These are phyloP conservation scores for Bryconaethiops microstoma DNA, from an alignment of 2,797 vertebrate genomes.

Conservation along the genomic window DNA sequence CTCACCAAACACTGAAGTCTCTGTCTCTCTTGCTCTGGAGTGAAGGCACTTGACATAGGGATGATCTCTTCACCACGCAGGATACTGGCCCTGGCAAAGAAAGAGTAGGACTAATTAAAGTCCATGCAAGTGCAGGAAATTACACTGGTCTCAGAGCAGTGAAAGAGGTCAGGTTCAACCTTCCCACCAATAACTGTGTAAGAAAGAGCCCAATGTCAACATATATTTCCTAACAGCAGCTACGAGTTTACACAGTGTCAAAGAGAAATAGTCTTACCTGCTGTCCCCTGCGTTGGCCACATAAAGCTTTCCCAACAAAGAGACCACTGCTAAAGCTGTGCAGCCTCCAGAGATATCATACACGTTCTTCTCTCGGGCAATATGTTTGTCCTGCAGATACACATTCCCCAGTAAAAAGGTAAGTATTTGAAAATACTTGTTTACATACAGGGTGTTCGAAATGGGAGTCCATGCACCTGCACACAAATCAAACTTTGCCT, in stretches of 20 bases:
- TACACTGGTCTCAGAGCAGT: neutral
- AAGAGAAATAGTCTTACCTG: conserved; percentile 78
- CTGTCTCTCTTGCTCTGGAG: conserved; percentile 94
- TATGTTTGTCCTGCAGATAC: conserved; percentile 86
- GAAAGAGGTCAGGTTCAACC: neutral
- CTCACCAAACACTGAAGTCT: conserved; percentile 96
- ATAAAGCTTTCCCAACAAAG: conserved; percentile 90
- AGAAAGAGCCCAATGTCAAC: neutral
- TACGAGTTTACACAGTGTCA: neutral
- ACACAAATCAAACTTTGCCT: neutral
- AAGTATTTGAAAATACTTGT: neutral
- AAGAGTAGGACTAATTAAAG: conserved; percentile 34
- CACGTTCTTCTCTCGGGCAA: conserved; percentile 85
- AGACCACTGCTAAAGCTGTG: conserved; percentile 89
- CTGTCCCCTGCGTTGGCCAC: conserved; percentile 96
- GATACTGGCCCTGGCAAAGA: conserved; percentile 88
- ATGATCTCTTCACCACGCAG: conserved; percentile 90
- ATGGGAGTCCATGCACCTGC: neutral
- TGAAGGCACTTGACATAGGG: conserved; percentile 96
- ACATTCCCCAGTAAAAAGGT: conserved; percentile 38
- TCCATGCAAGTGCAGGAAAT: neutral
- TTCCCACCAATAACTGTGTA: neutral
- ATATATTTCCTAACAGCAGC: neutral
- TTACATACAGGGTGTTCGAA: neutral
- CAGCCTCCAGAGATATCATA: conserved; percentile 95